These are phyloP conservation scores for Mustela lutreola DNA, from an alignment of 2,113 vertebrate species.

Conservation along the genomic window DNA sequence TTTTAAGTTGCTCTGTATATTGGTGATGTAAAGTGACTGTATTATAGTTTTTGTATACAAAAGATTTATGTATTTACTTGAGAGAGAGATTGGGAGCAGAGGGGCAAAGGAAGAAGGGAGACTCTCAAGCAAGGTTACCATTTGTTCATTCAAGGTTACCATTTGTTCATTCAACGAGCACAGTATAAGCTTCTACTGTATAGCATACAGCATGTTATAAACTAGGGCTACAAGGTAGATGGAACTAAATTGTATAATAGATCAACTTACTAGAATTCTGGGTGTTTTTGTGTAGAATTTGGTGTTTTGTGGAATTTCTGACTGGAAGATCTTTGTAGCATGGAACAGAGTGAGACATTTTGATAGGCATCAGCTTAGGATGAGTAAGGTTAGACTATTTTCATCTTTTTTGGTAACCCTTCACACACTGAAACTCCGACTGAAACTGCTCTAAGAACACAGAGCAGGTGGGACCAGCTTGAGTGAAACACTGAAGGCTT, in stretches of 20 bases:
- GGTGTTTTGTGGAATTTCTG: neutral
- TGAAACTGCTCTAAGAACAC: neutral
- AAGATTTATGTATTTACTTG: neutral
- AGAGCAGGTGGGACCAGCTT: neutral
- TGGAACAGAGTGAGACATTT: neutral
- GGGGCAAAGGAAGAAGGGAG: neutral
- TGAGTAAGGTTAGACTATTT: neutral
- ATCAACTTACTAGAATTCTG: neutral
- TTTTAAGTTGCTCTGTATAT: neutral
- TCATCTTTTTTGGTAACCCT: neutral
- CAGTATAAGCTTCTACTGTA: neutral
- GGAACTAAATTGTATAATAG: neutral
- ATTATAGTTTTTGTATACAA: neutral
- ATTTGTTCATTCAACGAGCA: neutral
- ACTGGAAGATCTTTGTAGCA: neutral
- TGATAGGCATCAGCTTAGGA: neutral
- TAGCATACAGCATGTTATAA: neutral
- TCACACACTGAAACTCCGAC: neutral
- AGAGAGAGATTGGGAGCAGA: neutral
- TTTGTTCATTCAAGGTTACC: neutral
- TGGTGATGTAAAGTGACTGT: neutral
- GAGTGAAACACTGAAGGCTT: neutral
- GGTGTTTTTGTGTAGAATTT: neutral
- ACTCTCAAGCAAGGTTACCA: neutral
- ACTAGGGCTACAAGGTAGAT: neutral